Evolutionary conservation across 2,888 invertebrate species (phyloP).

Genomic region (Coleophora flavipennella): DNA sequence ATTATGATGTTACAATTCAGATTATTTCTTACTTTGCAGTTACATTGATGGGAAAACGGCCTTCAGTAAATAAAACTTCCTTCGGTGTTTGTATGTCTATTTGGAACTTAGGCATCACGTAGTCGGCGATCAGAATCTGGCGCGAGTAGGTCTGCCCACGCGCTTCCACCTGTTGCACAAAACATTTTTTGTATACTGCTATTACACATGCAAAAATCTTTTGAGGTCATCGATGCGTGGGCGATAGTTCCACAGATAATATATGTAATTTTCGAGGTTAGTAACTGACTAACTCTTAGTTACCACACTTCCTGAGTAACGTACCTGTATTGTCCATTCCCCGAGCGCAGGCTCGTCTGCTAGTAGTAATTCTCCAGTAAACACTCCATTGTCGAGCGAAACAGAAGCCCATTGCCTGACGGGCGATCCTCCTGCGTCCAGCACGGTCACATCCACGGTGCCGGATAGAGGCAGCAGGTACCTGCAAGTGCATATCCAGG

Average conservation of each 20-base stretch:
- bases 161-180: constrained; percentile 45
- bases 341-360: constrained; percentile 89
- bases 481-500: constrained; percentile 31
- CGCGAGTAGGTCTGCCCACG: constrained; percentile 77
- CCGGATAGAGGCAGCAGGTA: constrained; percentile 52
- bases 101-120: constrained; percentile 94
- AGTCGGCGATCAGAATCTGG: constrained; percentile 88
- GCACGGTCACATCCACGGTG: constrained; percentile 48
- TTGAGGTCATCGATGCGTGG: constrained; percentile 25
- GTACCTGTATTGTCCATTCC: constrained; percentile 86
- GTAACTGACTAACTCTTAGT: constrained; percentile 5
- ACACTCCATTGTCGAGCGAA: constrained; percentile 80
- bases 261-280: not conserved
- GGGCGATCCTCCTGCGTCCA: constrained; percentile 76
- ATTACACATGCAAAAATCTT: constrained; percentile 13
- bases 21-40: constrained; percentile 79
- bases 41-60: constrained; percentile 83
- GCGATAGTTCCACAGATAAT: constrained; percentile 7
- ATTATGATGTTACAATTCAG: not conserved
- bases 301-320: no score
- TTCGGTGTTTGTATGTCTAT: constrained; percentile 87
- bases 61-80: constrained; percentile 86
- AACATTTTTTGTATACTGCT: constrained; percentile 15
- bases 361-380: constrained; percentile 81
- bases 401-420: constrained; percentile 85